phyloP scores from a whole-genome alignment of 2,888 invertebrate genomes.

The Idaea dimidiata region DNA sequence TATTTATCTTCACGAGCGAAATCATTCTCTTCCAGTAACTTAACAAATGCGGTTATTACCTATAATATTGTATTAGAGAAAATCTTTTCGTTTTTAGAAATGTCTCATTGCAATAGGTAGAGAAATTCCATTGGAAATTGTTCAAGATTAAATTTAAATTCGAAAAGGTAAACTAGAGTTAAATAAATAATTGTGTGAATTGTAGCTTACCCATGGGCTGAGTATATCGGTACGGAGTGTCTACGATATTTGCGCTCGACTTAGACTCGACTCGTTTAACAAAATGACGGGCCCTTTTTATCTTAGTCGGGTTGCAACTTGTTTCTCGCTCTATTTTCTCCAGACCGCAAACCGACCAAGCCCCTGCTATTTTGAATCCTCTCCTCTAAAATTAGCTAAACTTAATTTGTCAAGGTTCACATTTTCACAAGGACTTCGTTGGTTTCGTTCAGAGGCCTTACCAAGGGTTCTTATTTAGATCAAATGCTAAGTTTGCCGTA shows the following conservation, averaged over 20 bases:
- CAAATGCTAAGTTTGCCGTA: not conserved
- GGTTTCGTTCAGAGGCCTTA: slow-evolving; percentile 3
- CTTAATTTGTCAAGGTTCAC: slow-evolving; percentile 37
- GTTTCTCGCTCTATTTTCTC: slow-evolving; percentile 71
- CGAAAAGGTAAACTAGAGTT: not conserved
- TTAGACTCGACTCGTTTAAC: slow-evolving; percentile 69
- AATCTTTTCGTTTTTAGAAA: too few relatives aligned
- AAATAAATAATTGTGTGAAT: slow-evolving; percentile 21
- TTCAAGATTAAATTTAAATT: not conserved
- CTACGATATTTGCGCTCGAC: slow-evolving; percentile 56
- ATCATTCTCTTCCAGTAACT: too few relatives aligned
- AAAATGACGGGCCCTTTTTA: slow-evolving; percentile 77
- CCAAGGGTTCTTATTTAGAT: not conserved
- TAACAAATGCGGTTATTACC: too few relatives aligned
- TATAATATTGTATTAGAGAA: too few relatives aligned
- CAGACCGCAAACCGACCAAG: slow-evolving; percentile 59
- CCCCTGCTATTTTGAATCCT: slow-evolving; percentile 66
- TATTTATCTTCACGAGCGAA: not conserved
- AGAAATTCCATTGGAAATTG: not conserved
- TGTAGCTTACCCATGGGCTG: slow-evolving; percentile 4
- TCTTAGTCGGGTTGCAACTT: slow-evolving; percentile 74
- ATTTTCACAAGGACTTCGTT: slow-evolving; percentile 8
- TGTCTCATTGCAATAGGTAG: too few relatives aligned
- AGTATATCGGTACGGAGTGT: slow-evolving; percentile 48
- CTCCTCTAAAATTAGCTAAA: slow-evolving; percentile 58